A percentile compares a stretch with the other conserved stretches of the same genome.
phyloP scores from a whole-genome alignment of 1,140 invertebrate species.

The Microplitis mediator region DNA sequence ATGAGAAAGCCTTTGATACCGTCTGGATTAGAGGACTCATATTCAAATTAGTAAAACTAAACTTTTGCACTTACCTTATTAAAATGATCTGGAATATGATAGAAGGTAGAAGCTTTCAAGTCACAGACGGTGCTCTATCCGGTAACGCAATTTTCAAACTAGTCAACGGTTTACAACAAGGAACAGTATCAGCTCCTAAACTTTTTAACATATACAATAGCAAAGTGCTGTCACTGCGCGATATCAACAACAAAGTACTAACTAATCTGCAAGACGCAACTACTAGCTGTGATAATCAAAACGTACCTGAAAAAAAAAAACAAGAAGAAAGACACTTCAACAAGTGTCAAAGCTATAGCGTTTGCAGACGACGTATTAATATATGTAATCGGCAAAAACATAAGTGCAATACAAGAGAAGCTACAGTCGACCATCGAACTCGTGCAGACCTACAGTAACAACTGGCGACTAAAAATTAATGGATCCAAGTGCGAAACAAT shows the following conservation, averaged over 20 bases:
- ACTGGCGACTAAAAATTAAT: slow-evolving; percentile 23
- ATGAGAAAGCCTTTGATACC: too few species aligned
- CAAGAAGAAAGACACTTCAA: too few species aligned
- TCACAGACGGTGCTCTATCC: too few species aligned
- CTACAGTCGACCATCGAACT: background rate
- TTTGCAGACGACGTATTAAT: slow-evolving; percentile 23
- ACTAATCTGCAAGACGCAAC: too few species aligned
- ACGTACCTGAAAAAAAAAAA: too few species aligned
- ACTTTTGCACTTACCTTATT: background rate
- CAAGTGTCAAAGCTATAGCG: slow-evolving; percentile 10
- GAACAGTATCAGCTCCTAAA: too few species aligned
- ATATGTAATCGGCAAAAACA: slow-evolving; percentile 8
- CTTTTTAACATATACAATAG: too few species aligned
- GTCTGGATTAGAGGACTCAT: slow-evolving; percentile 19
- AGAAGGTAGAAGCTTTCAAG: background rate
- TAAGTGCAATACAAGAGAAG: background rate
- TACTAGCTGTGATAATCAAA: background rate
- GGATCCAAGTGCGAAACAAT: slow-evolving; percentile 25
- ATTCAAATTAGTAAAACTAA: slow-evolving; percentile 3
- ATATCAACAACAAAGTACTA: too few species aligned
- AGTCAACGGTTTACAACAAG: too few species aligned
- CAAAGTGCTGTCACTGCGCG: too few species aligned
- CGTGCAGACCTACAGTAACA: slow-evolving; percentile 1
- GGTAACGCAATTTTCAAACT: background rate
- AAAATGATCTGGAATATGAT: slow-evolving; percentile 20